Evolutionary conservation across 2,888 invertebrate species (phyloP).

Genomic region (Pachycephus smyrnensis): DNA sequence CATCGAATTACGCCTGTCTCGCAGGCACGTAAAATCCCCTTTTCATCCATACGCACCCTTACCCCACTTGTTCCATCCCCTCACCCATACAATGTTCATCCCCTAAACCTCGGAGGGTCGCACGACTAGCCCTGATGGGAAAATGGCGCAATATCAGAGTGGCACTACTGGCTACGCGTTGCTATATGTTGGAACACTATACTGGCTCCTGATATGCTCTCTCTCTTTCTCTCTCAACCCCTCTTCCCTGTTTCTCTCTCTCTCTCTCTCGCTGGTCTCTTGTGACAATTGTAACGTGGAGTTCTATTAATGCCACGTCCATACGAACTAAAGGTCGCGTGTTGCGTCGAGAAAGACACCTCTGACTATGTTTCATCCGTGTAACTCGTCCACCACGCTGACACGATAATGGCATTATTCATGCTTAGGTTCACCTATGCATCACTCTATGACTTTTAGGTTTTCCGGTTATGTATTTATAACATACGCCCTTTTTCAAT

Average conservation of each 20-base stretch:
- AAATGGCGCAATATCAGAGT: neutral
- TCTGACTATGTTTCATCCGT: neutral
- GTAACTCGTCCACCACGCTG: neutral
- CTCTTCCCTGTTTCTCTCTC: neutral
- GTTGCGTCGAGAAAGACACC: neutral
- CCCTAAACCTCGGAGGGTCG: neutral
- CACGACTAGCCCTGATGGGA: neutral
- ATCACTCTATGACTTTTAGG: neutral
- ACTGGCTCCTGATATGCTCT: neutral
- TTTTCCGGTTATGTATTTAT: neutral
- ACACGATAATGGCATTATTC: neutral
- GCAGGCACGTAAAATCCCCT: neutral
- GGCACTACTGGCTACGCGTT: neutral
- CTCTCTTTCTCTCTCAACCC: neutral
- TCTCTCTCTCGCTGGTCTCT: neutral
- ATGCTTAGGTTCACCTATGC: neutral
- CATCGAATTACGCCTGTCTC: neutral
- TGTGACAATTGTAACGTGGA: neutral
- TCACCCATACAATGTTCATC: neutral
- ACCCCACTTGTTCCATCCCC: neutral
- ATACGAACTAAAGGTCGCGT: conserved; percentile 29
- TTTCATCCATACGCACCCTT: neutral
- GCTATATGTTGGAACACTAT: neutral
- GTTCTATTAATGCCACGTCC: conserved; percentile 50
- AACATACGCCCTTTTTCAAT: neutral